A percentile compares a stretch with the other conserved stretches of the same genome.
phyloP scores from a whole-genome alignment of 2,797 vertebrate genomes.

The Leucoraja ocellata region DNA sequence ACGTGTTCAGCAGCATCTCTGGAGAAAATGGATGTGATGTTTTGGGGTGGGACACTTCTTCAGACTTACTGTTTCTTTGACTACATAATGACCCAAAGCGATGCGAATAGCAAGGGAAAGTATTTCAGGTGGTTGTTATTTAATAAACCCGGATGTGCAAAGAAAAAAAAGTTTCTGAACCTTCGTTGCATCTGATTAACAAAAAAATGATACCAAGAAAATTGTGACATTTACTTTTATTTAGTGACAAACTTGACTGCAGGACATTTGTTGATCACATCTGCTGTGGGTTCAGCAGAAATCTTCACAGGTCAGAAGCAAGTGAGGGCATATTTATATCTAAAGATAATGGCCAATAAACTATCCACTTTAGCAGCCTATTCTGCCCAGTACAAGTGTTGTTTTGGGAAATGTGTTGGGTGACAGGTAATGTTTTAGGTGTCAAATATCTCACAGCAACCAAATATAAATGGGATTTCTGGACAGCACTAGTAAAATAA shows the following conservation, averaged over 20 bases:
- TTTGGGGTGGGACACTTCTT: no score
- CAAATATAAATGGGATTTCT: constrained; percentile 4
- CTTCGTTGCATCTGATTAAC: background rate
- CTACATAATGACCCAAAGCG: background rate
- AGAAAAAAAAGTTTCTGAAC: background rate
- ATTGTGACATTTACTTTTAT: background rate
- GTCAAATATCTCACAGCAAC: background rate
- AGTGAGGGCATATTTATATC: background rate
- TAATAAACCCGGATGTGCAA: background rate
- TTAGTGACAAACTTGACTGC: background rate
- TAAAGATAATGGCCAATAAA: constrained; percentile 18
- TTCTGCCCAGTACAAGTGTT: background rate
- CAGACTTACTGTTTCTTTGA: background rate
- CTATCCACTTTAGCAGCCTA: background rate
- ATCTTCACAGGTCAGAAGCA: background rate
- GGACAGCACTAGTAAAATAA: background rate
- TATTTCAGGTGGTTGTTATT: background rate
- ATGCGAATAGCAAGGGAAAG: background rate
- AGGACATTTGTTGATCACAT: background rate
- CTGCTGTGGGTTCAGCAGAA: background rate
- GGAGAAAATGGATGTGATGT: no score
- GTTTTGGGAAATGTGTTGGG: background rate
- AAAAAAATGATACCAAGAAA: background rate
- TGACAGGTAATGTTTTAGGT: background rate
- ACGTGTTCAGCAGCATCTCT: no score